phyloP scores from a whole-genome alignment of 1,140 invertebrate species.

The Trinorchestia longiramus region DNA sequence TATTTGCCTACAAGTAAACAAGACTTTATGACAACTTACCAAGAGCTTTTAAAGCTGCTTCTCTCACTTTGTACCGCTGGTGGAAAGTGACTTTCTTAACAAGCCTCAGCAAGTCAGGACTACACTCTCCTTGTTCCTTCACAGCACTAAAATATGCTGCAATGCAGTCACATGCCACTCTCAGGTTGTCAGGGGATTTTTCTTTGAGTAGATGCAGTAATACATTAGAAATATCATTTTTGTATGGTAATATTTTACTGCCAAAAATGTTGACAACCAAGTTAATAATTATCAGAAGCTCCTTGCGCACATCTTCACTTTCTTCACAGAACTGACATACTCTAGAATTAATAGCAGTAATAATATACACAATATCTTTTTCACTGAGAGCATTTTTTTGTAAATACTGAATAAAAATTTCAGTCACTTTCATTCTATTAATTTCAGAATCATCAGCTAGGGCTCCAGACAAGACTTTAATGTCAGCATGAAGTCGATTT shows the following conservation, averaged over 20 bases:
- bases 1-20: no score
- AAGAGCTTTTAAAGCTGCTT: not conserved
- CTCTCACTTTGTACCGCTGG: not conserved
- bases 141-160: not conserved
- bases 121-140: not conserved
- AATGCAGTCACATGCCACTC: conserved; percentile 12
- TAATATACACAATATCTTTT: not conserved
- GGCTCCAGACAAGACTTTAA: conserved; percentile 1
- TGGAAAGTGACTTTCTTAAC: conserved; percentile 24
- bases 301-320: conserved; percentile 36
- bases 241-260: conserved; percentile 3
- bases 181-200: conserved; percentile 13
- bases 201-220: not conserved
- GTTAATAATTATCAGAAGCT: not conserved
- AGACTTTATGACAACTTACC: not conserved
- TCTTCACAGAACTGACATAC: conserved; percentile 9
- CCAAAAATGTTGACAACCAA: not conserved
- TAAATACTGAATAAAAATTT: conserved; percentile 30
- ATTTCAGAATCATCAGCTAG: conserved; percentile 36
- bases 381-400: conserved; percentile 8
- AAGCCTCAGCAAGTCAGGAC: not conserved
- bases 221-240: not conserved
- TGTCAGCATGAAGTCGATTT: not conserved
- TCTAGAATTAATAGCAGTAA: not conserved
- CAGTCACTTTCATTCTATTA: conserved; percentile 34